Evolutionary conservation across 2,888 invertebrate species (phyloP), one percentile per base, ranked within the genome.

Genomic region (Trachelus tabidus): DNA sequence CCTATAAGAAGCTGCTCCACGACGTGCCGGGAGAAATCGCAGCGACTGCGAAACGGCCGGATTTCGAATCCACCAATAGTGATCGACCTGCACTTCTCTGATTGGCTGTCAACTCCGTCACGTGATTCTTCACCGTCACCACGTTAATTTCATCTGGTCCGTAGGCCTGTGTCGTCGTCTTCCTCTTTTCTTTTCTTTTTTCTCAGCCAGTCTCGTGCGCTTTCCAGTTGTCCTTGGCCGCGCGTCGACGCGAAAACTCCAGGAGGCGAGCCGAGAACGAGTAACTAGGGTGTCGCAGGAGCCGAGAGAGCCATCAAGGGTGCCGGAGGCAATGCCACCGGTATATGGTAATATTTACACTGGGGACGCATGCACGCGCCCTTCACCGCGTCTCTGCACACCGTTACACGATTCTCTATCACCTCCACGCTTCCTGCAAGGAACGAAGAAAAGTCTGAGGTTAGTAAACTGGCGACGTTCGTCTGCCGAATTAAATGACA

Each of bases 331-430:
- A 97, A 93, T 91, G 95, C 95, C 92, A 97, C 95, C 91, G 98
- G 97, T 95, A 98, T 97, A 95, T 98, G 98, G 95, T 98, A 98
- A 95, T 97, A 98, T 95, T 98, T 98, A 96, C 98, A 98, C 93
- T 96, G 95, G 93, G 97, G 96, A 93, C 98, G 96, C 92, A 96
- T 95, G 93, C 98, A 98, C 93, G 96, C 95, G 93, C 97, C 97
- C 93, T 97, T 97, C 91, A 97, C 97, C 92, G 97, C 97, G 94
- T 98, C 98, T 93, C 98, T 97, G 93, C 98, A 98, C 92, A 98
- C 98, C 93, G 97, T 97, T 94, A 98, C 98, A 93, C 97, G 96
- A 93, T 97, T 96, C 93, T 97, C 97, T 94, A 95, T 96, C 94
- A 98, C 96, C 95, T 97, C 97, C 94, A 98, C 97, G 94, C 96